These are phyloP conservation scores for Falcunculus frontatus DNA, from an alignment of 2,113 vertebrate genomes.

Conservation along the genomic window DNA sequence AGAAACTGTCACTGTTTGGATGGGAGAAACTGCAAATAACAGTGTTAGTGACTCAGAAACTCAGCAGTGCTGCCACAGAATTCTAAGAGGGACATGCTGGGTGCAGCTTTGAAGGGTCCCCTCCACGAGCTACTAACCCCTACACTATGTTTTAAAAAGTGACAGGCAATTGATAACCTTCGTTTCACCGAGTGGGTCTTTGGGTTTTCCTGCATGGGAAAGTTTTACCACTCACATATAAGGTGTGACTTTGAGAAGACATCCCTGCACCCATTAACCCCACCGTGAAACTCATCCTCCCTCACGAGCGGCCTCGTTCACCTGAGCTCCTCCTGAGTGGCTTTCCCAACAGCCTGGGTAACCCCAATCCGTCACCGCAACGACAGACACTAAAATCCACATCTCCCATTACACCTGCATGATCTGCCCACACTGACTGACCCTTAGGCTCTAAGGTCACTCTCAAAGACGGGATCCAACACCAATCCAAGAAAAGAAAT, in stretches of 20 bases:
- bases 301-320: accelerated
- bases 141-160: neutral
- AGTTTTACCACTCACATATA: neutral
- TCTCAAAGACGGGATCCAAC: neutral
- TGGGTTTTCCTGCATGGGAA: neutral
- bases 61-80: neutral
- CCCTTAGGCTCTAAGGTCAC: neutral
- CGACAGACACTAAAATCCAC: neutral
- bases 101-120: neutral
- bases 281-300: neutral
- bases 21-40: neutral
- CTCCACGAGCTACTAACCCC: neutral
- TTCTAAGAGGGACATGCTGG: neutral
- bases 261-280: neutral
- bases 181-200: neutral
- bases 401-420: neutral
- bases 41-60: neutral
- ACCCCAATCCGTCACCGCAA: accelerated
- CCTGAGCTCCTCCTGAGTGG: neutral
- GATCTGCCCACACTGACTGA: neutral
- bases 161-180: neutral
- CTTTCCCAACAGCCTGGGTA: neutral
- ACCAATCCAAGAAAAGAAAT: neutral
- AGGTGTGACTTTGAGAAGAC: neutral
- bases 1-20: neutral